Conservation (phyloP, 2,113 vertebrate genomes). For the Macroglossus sobrinus region DNA sequence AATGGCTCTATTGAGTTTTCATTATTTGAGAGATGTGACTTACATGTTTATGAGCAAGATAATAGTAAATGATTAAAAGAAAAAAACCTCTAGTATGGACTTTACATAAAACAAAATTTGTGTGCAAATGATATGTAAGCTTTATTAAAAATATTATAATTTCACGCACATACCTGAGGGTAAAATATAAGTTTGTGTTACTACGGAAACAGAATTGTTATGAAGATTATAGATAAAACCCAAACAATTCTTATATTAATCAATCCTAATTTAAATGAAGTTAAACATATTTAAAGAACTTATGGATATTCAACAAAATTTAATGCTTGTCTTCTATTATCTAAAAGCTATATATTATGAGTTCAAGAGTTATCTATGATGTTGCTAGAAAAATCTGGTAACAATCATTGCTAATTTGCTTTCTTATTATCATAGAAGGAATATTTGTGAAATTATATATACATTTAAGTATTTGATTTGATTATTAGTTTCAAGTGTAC, state of each 20-base stretch:
- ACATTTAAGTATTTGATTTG: too few relatives aligned
- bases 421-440: background rate
- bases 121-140: conserved; percentile 75
- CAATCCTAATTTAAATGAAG: conserved; percentile 71
- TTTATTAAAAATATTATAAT: conserved; percentile 73
- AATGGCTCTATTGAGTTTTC: background rate
- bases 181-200: conserved; percentile 73
- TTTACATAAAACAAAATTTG: conserved; percentile 69
- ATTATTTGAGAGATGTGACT: conserved; percentile 41
- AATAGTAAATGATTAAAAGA: conserved; percentile 44
- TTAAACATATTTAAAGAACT: conserved; percentile 71
- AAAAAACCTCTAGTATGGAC: conserved; percentile 25
- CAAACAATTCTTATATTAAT: conserved; percentile 74
- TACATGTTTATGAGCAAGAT: conserved; percentile 40
- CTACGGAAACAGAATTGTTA: conserved; percentile 67
- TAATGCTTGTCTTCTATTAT: conserved; percentile 36
- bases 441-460: background rate
- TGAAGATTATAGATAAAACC: conserved; percentile 57
- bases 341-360: background rate
- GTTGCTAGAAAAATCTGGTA: conserved; percentile 46
- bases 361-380: conserved; percentile 38
- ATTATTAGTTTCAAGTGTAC: too few relatives aligned
- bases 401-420: background rate
- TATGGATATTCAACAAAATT: conserved; percentile 57
- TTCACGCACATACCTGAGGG: conserved; percentile 47